Evolutionary conservation across 2,113 vertebrate species (phyloP).

Genomic region (Ornithorhynchus anatinus): DNA sequence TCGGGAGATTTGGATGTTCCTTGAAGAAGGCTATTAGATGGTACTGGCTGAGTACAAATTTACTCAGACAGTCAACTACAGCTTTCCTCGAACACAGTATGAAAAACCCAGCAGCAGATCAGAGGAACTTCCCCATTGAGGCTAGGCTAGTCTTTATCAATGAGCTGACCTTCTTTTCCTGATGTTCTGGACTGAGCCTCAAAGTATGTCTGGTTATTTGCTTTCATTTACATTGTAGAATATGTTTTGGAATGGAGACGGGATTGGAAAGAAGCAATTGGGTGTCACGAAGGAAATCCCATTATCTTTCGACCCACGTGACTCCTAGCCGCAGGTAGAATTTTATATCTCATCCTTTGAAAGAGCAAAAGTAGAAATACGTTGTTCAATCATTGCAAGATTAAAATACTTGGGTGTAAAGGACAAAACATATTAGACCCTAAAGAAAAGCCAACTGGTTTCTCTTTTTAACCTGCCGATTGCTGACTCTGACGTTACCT

Average conservation of each 20-base stretch:
- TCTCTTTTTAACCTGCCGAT: background rate
- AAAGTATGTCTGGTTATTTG: background rate
- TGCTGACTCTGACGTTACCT: background rate
- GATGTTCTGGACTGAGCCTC: background rate
- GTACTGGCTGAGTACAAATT: no score
- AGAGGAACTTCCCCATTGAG: background rate
- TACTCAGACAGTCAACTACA: no score
- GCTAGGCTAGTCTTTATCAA: background rate
- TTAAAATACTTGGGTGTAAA: background rate
- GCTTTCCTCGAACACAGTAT: no score
- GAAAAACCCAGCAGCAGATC: background rate
- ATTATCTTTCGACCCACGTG: no score
- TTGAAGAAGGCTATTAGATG: no score
- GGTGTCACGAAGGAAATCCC: no score
- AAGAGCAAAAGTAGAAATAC: background rate
- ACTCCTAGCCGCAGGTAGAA: slow-evolving; percentile 15
- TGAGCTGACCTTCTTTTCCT: slow-evolving; percentile 18
- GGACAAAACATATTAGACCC: no score
- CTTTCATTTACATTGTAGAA: background rate
- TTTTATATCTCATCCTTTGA: slow-evolving; percentile 22
- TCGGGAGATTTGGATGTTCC: no score
- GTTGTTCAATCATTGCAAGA: background rate
- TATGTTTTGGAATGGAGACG: slow-evolving; percentile 28
- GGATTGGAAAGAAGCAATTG: slow-evolving; percentile 20
- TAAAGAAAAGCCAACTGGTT: no score